Conservation (phyloP, 2,113 vertebrate genomes). For the Rhea americana region DNA sequence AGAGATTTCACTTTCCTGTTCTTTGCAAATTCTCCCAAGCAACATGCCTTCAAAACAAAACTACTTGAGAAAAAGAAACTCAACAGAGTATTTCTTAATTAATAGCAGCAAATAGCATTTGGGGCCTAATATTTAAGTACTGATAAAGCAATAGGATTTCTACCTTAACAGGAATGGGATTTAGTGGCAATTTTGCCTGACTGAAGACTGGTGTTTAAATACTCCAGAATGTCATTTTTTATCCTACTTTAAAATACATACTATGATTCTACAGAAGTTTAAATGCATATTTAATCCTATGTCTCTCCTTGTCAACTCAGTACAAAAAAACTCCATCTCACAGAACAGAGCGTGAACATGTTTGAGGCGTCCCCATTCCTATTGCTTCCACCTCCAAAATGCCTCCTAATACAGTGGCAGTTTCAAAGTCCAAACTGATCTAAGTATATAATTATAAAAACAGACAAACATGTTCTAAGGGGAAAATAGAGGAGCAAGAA, state of each 20-base stretch:
- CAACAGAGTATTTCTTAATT: not conserved
- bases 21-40: not conserved
- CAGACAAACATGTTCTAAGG: not conserved
- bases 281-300: not conserved
- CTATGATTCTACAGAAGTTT: not conserved
- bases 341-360: not conserved
- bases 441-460: not conserved
- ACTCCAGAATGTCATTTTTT: not conserved
- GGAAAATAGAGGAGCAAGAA: slow-evolving; percentile 15
- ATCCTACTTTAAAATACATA: not conserved
- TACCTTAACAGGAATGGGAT: not conserved
- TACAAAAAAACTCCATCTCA: not conserved
- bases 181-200: not conserved
- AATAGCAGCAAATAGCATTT: not conserved
- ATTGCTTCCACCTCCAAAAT: not conserved
- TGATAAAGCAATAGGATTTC: not conserved
- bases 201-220: not conserved
- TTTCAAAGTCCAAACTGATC: not conserved
- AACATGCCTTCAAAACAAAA: not conserved
- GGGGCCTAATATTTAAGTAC: accelerated
- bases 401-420: not conserved
- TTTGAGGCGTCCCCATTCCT: not conserved
- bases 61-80: not conserved
- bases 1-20: not conserved
- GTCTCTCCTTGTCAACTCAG: not conserved